phyloP scores from a whole-genome alignment of 2,113 vertebrate species.

The Syrmaticus mikado region DNA sequence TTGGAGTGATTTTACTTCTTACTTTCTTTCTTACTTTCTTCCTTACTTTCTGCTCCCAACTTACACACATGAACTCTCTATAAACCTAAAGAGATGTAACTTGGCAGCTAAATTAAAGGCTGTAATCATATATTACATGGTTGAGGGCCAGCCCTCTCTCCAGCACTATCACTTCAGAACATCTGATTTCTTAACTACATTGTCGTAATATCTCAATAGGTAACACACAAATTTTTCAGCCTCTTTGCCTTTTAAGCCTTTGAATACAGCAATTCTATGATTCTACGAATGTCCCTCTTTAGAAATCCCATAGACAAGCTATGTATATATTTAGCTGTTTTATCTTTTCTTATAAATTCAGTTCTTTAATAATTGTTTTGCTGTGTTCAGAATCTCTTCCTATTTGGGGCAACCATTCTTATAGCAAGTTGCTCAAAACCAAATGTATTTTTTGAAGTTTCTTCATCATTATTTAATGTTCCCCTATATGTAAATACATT shows the following conservation, averaged over 20 bases:
- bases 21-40: background rate
- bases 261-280: background rate
- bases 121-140: background rate
- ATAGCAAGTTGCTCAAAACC: background rate
- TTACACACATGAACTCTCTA: background rate
- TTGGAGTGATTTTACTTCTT: background rate
- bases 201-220: slow-evolving; percentile 26
- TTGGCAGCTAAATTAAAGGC: background rate
- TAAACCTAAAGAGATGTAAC: background rate
- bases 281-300: slow-evolving; percentile 9
- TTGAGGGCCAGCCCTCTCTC: slow-evolving; percentile 1
- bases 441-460: background rate
- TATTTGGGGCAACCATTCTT: background rate
- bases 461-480: background rate
- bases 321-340: slow-evolving; percentile 39
- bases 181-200: background rate
- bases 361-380: slow-evolving; percentile 16
- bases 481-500: background rate
- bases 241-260: background rate
- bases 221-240: slow-evolving; percentile 3
- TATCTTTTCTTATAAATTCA: slow-evolving; percentile 47
- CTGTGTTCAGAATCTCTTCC: background rate
- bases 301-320: slow-evolving; percentile 22
- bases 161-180: background rate
- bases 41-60: background rate